Evolutionary conservation across 1,140 invertebrate genomes (phyloP), one percentile per base, ranked within the genome.

Genomic region (Zaprionus kolodkinae): DNA sequence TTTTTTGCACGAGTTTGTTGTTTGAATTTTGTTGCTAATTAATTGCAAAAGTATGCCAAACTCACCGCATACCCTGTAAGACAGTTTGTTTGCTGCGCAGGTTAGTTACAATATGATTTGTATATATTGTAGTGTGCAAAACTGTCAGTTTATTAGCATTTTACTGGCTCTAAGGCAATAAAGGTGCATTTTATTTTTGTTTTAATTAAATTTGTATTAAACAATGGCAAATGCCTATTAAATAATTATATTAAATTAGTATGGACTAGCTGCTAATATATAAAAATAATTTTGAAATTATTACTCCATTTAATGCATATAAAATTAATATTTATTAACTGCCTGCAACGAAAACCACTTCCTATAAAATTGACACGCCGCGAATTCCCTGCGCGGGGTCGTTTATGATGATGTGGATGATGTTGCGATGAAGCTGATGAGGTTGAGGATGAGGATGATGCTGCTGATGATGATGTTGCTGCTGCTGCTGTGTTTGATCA

Each of bases 21-120:
- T 88, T 89, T 85, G 86, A 81, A 85, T 85, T 89, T 81, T 85
- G 85, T 81, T 89, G 85, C 81, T 89, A 89, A 89, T 89, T 89
- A 89, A 89, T 89, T 89, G 85, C 85, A 65, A 89, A 89, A 89
- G 78, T 76, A 75, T 68, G 63, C 57, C 62, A 72, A 72, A 48
- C 59, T 67, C 50, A 48, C 10, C 6, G 38, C 17, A 52, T 71
- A 71, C 52, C 66, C 62, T 68, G 33, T 57, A 43, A 15, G 36
- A 2, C 9, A n/a, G 6, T 36, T 6, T 11, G 15, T 35, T 36
- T 13, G 21, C 35, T 38, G 12, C 7, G 4, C 3, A 21, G 45
- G 9, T 50, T 12, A 50, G 45, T 25, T 21, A 21, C 21, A 1
- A 12, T 50, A 6, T 12, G 9, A 50, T 25, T 25, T 50, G n/a